Evolutionary conservation across 2,888 invertebrate genomes (phyloP), one percentile per base, ranked within the genome.

Genomic region (Acrobasis repandana): DNA sequence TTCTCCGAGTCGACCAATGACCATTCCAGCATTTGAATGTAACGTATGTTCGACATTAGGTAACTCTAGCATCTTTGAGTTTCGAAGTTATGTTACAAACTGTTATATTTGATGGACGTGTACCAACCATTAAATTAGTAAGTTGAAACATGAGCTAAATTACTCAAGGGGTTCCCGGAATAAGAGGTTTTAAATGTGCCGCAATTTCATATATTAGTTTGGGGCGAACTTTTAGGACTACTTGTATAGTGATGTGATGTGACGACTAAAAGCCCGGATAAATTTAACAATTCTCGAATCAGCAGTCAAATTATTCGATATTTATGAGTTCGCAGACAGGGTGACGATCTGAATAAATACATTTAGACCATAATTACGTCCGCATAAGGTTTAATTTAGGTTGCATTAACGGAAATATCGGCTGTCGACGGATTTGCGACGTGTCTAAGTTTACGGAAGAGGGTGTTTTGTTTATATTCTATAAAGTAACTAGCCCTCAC

Each of bases 371-470:
- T 65, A 65, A 61, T 50, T 15, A 16, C 60, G 65, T 64, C 57
- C 63, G 62, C 65, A 61, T 63, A 64, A 64, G 62, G 56, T 38
- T 43, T 62, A 65, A 63, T 62, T 67, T 65, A 60, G 65, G 58
- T 51, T 65, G 64, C 61, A 62, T 61, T 49, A 36, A 36, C 49
- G 33, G 58, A 58, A 47, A 46, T 52, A 65, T 57, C 56, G 52
- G 0, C 50, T 54, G 65, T 15, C 14, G 61, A 64, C 52, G 47
- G 67, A 64, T 64, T 67, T 65, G 67, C 67, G 64, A 65, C 56
- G 61, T 58, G 59, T 57, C 46, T 36, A 18, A 54, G 11, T 54
- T 52, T 54, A 54, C 20, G 54, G 38, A 43, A 54, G 54, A 20
- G 34, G 3, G 54, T 38, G 36, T 54, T 52, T 54, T 18, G 58